Conservation (phyloP, 1,140 invertebrate species). For the Brachionus calyciflorus region DNA sequence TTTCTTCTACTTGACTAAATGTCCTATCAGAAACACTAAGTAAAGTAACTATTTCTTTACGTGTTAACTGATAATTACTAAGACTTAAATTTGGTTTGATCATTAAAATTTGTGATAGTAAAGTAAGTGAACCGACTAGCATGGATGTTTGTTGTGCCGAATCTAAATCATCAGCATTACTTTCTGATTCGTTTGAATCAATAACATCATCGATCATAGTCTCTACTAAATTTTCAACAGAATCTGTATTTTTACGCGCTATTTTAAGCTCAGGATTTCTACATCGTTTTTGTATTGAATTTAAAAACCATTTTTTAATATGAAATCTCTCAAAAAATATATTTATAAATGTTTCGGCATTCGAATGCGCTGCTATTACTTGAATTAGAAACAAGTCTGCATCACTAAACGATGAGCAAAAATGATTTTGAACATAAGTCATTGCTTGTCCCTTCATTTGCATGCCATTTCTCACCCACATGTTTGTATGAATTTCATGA, state of each 20-base stretch:
- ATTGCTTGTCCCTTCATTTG: constrained; percentile 97
- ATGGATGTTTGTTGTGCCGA: constrained; percentile 69
- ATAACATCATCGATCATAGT: constrained; percentile 62
- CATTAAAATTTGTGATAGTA: not conserved
- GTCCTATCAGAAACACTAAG: constrained; percentile 89
- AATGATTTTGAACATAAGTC: constrained; percentile 97
- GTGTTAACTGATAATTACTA: constrained; percentile 60
- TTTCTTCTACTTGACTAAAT: constrained; percentile 86
- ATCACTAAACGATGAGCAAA: constrained; percentile 96
- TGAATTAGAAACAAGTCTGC: constrained; percentile 81
- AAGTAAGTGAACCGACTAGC: constrained; percentile 82
- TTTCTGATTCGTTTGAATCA: constrained; percentile 67
- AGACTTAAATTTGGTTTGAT: constrained; percentile 23
- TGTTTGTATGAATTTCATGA: constrained; percentile 85
- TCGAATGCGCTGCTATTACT: constrained; percentile 49
- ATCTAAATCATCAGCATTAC: constrained; percentile 56
- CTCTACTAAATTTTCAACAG: constrained; percentile 12
- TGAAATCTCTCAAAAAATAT: constrained; percentile 43
- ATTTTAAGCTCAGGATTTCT: not conserved
- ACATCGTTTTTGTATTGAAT: not conserved
- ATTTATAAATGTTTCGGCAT: constrained; percentile 1
- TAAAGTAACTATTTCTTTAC: constrained; percentile 85
- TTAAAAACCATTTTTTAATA: not conserved
- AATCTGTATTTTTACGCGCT: not conserved
- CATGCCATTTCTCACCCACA: constrained; percentile 92